Base-by-base conservation (phyloP, 2,797 vertebrate genomes). In the Micropoecilia bifurca region DNA sequence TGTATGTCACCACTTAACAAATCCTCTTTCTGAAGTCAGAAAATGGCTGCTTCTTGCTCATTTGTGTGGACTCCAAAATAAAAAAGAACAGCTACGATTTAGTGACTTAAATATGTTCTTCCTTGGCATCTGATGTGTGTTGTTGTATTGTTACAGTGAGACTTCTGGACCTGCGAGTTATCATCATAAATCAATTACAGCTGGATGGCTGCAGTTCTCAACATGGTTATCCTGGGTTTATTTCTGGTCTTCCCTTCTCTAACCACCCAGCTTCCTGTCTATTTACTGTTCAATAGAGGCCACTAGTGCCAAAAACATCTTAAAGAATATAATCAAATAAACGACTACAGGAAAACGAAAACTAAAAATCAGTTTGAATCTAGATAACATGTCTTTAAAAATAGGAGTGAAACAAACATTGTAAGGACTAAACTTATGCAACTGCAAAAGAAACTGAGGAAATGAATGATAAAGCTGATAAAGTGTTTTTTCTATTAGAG, bases 41-140 rank as follows among this genome's bases (percentile, higher is more conserved):
- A 36, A 63, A 63, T 20, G 16, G 61, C 61, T 66, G 55, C 55
- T n/a, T 28, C n/a, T 39, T 33, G 73, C 39, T 46, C 30, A 69
- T 75, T 78, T 6, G n/a, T 13, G 33, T 33, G 1, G 7, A 80
- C 20, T 61, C 12, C 3, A 68, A 14, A 39, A 61, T 73, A 7
- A 68, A 39, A 71, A 55, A 4, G 41, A 45, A 14, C 14, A 71
- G 41, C 47, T 6, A 20, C 16, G 28, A n/a, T 25, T 78, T 43
- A 4, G 61, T 20, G 61, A 63, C 61, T 16, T 33, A 33, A 66
- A 6, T 3, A 61, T 68, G 82, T 86, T 89, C 80, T 88, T 83
- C 50, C 79, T 71, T 78, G 63, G 80, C 85, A 74, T 77, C 68
- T 76, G 48, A 71, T 6, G 28, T 28, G 33, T 20, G n/a, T 48